A percentile compares a stretch with the other conserved stretches of the same genome.
phyloP scores from a whole-genome alignment of 2,113 vertebrate genomes.

The Cryptotis parvus region DNA sequence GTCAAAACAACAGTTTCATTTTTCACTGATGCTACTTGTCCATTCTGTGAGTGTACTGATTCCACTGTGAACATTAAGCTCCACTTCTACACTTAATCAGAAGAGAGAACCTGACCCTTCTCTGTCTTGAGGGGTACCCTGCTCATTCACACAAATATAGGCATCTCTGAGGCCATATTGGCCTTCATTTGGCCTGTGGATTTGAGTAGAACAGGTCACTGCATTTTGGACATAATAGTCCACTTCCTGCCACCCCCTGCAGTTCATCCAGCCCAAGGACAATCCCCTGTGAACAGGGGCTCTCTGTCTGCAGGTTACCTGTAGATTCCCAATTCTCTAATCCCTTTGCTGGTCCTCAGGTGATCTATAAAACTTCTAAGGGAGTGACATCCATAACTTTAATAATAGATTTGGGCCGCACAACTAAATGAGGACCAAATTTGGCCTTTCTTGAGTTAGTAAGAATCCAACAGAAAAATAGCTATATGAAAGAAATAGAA shows the following conservation, averaged over 20 bases:
- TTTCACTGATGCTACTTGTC: slow-evolving; percentile 38
- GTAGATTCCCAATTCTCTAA: background rate
- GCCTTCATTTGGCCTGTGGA: too few species aligned
- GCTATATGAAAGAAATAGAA: background rate
- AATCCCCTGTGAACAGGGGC: background rate
- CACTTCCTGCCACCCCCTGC: background rate
- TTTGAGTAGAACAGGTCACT: too few species aligned
- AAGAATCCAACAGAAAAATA: background rate
- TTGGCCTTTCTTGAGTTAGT: background rate
- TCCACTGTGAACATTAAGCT: slow-evolving; percentile 51
- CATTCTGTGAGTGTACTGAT: slow-evolving; percentile 41
- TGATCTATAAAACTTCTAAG: background rate
- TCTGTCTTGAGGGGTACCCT: background rate
- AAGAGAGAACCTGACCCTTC: background rate
- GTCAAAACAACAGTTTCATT: slow-evolving; percentile 55
- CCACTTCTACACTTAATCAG: slow-evolving; percentile 64
- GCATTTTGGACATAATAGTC: background rate
- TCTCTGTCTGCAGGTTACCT: background rate
- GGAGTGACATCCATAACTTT: background rate
- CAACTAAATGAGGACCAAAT: background rate
- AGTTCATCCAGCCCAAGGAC: background rate
- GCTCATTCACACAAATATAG: background rate
- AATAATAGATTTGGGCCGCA: background rate
- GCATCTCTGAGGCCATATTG: background rate
- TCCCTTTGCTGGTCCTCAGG: background rate